Percentiles rank a stretch among this genome's conserved stretches.
phyloP scores from a whole-genome alignment of 2,113 vertebrate species.

The Crypturellus undulatus region DNA sequence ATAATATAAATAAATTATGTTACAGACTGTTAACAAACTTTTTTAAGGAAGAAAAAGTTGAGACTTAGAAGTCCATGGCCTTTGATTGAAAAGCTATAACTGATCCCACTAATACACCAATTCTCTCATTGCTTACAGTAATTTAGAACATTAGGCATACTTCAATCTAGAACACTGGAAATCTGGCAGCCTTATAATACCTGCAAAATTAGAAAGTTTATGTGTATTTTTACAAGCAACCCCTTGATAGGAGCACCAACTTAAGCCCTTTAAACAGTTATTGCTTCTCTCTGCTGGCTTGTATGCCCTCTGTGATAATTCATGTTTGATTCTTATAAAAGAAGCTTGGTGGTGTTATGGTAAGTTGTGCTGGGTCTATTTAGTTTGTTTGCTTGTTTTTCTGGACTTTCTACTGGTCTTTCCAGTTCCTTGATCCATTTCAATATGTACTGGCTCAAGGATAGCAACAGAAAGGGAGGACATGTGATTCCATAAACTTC shows the following conservation, averaged over 20 bases:
- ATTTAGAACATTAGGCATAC: neutral
- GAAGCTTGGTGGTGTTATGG: neutral
- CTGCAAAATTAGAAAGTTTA: neutral
- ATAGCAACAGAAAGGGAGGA: rapidly evolving
- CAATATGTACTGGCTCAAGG: neutral
- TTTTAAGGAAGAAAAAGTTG: neutral
- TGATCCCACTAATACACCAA: neutral
- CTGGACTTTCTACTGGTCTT: neutral
- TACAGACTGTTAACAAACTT: neutral
- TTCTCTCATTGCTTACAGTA: neutral
- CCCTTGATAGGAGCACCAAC: neutral
- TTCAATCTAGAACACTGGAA: rapidly evolving
- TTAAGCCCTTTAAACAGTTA: neutral
- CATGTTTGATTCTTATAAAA: rapidly evolving
- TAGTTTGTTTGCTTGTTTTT: too few relatives aligned
- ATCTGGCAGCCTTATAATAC: neutral
- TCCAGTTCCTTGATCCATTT: neutral
- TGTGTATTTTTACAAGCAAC: neutral
- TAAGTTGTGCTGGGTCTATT: neutral
- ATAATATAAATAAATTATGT: neutral
- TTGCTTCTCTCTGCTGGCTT: neutral
- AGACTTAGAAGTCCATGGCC: neutral
- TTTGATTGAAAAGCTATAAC: neutral
- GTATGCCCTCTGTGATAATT: neutral
- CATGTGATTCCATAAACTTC: neutral